A percentile compares a stretch with the other conserved stretches of the same genome.
Evolutionary conservation across 2,113 vertebrate species (phyloP).

Genomic region (Entomyzon cyanotis): DNA sequence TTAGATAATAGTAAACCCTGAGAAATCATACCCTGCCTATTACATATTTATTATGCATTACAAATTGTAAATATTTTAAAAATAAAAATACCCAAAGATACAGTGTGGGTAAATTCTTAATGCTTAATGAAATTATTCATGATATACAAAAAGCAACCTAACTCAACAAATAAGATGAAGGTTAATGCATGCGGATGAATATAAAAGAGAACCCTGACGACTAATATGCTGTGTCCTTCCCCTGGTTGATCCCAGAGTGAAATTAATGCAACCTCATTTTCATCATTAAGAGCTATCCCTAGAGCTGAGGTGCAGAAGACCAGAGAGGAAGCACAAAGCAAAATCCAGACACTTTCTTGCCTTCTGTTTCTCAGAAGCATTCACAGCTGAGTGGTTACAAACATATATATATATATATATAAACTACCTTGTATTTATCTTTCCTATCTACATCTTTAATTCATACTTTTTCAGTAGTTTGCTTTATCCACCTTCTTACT

Average conservation of each 20-base stretch:
- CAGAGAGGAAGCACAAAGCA: background rate
- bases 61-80: slow-evolving; percentile 79
- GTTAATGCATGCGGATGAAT: slow-evolving; percentile 80
- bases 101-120: slow-evolving; percentile 73
- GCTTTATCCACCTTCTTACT: background rate
- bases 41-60: slow-evolving; percentile 79
- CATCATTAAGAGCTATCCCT: slow-evolving; percentile 46
- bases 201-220: slow-evolving; percentile 56
- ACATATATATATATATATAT: background rate
- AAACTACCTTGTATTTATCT: background rate
- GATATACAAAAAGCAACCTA: slow-evolving; percentile 74
- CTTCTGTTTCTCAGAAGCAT: background rate
- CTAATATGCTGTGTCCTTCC: slow-evolving; percentile 63
- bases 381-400: background rate
- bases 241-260: slow-evolving; percentile 54
- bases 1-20: slow-evolving; percentile 71
- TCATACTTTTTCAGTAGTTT: background rate
- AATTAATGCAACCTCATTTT: slow-evolving; percentile 69
- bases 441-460: background rate
- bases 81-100: slow-evolving; percentile 67
- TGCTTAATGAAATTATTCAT: slow-evolving; percentile 83
- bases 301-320: slow-evolving; percentile 11
- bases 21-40: slow-evolving; percentile 64
- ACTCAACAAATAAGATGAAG: slow-evolving; percentile 81
- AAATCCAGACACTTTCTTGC: background rate